Evolutionary conservation across 64 coral and sea anemone genomes (phyloP).

Genomic region (Pocillopora damicornis): DNA sequence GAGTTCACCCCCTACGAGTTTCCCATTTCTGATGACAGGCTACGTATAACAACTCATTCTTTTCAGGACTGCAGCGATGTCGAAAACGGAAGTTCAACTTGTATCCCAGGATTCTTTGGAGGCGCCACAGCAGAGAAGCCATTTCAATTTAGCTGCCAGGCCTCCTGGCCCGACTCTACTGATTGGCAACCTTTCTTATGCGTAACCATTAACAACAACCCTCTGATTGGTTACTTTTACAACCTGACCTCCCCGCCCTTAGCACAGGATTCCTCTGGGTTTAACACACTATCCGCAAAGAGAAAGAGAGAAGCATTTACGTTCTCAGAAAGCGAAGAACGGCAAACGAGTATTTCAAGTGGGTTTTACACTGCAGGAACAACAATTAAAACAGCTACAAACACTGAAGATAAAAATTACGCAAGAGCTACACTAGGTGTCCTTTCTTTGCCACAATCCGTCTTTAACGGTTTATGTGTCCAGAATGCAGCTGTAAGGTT

Average conservation of each 20-base stretch:
- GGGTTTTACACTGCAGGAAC: conserved; percentile 63
- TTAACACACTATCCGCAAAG: conserved; percentile 11
- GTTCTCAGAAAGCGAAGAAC: conserved; percentile 49
- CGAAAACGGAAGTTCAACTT: conserved; percentile 49
- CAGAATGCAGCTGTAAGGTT: conserved; percentile 58
- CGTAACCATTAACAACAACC: conserved; percentile 70
- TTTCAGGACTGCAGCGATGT: conserved; percentile 56
- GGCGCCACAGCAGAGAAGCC: conserved; percentile 60
- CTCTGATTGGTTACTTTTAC: conserved; percentile 71
- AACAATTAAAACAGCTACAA: conserved; percentile 61
- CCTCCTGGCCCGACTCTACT: conserved; percentile 72
- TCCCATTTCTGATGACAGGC: not conserved
- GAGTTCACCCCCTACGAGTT: no score
- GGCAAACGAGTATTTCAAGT: not conserved
- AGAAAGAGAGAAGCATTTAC: conserved; percentile 54
- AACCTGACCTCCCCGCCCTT: conserved; percentile 57
- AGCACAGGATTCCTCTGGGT: conserved; percentile 30
- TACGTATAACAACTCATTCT: not conserved
- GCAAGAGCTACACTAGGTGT: conserved; percentile 47
- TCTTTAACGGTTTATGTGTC: conserved; percentile 69
- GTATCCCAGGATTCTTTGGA: conserved; percentile 66
- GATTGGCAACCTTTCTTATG: conserved; percentile 76
- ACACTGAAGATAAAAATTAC: conserved; percentile 55
- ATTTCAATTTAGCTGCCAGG: conserved; percentile 77
- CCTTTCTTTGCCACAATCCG: conserved; percentile 51